These are phyloP conservation scores for Cynopterus brachyotis DNA, from an alignment of 2,113 vertebrate species.

Conservation along the genomic window DNA sequence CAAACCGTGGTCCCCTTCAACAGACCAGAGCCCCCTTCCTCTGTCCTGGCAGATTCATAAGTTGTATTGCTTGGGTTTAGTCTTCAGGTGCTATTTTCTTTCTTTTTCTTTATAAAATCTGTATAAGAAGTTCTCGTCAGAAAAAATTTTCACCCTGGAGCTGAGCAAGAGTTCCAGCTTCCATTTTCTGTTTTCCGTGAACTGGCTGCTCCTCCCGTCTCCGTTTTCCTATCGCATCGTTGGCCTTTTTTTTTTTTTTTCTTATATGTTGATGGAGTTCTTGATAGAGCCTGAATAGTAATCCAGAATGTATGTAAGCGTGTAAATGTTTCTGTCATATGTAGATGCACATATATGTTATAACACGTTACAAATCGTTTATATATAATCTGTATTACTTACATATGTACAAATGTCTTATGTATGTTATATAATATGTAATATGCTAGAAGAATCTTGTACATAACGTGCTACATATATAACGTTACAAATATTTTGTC, in stretches of 20 bases:
- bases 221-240: not conserved
- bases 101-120: not conserved
- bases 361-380: too few relatives aligned
- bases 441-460: too few relatives aligned
- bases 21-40: not conserved
- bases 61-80: not conserved
- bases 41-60: not conserved
- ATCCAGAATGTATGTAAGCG: not conserved
- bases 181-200: not conserved
- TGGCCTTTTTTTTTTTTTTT: not conserved
- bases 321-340: not conserved
- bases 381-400: not conserved
- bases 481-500: too few relatives aligned
- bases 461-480: too few relatives aligned
- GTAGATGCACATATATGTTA: too few relatives aligned
- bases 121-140: not conserved
- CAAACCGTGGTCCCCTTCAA: not conserved
- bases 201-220: not conserved
- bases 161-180: not conserved
- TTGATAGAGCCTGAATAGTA: not conserved
- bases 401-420: too few relatives aligned
- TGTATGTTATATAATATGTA: too few relatives aligned
- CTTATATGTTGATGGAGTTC: not conserved
- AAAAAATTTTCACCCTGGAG: not conserved
- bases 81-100: not conserved